These are phyloP conservation scores for Limnodromus scolopaceus DNA, from an alignment of 2,797 vertebrate species.

Conservation along the genomic window DNA sequence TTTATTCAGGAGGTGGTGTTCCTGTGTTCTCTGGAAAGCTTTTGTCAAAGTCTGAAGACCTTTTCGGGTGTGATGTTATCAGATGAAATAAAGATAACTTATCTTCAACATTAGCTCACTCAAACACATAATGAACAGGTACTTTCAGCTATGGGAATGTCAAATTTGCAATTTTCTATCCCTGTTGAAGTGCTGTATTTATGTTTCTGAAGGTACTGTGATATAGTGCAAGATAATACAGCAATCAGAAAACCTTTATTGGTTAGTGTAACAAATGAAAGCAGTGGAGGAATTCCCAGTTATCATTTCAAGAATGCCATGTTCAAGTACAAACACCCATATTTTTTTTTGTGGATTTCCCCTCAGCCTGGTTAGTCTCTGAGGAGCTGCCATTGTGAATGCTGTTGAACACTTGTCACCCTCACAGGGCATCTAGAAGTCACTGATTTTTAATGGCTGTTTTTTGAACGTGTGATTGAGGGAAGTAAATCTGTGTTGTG, in stretches of 20 bases:
- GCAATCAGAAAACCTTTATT: background rate
- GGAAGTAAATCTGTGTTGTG: background rate
- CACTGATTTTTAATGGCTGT: background rate
- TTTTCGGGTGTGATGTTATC: background rate
- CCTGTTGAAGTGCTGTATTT: background rate
- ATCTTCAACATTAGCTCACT: background rate
- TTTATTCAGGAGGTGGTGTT: background rate
- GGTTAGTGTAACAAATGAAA: background rate
- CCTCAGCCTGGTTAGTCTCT: background rate
- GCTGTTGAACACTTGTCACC: background rate
- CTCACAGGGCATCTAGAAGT: background rate
- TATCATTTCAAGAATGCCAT: background rate
- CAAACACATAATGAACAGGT: background rate
- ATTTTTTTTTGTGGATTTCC: accelerated
- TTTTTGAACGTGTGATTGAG: background rate
- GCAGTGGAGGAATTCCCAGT: background rate
- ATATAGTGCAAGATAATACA: background rate
- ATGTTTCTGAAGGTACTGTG: background rate
- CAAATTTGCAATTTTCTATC: background rate
- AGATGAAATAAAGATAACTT: background rate
- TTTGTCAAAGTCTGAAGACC: background rate
- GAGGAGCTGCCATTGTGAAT: background rate
- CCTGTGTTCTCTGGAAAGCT: background rate
- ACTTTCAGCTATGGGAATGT: background rate
- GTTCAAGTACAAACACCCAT: background rate